Percentiles rank a stretch among this genome's conserved stretches.
These are phyloP conservation scores for Stigmatopora nigra DNA, from an alignment of 2,113 vertebrate species.

Conservation along the genomic window DNA sequence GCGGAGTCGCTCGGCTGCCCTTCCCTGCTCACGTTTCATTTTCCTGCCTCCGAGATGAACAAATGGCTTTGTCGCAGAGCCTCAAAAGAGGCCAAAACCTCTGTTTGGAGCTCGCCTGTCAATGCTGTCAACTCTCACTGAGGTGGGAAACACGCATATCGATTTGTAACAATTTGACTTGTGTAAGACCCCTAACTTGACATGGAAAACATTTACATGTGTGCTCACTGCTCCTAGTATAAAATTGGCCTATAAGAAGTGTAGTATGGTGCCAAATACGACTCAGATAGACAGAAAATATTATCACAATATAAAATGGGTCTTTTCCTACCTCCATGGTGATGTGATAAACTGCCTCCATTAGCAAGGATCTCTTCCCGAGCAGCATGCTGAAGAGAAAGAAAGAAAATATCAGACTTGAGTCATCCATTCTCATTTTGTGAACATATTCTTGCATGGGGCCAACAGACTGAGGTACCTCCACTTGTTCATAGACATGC, in stretches of 20 bases:
- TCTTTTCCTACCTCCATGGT: slow-evolving; percentile 85
- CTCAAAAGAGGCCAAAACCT: slow-evolving; percentile 37
- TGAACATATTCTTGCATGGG: neutral
- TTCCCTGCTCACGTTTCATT: slow-evolving; percentile 61
- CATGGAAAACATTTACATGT: neutral
- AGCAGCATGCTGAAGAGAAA: slow-evolving; percentile 78
- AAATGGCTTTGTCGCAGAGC: slow-evolving; percentile 51
- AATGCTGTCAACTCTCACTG: neutral
- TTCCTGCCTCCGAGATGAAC: slow-evolving; percentile 57
- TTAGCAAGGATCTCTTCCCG: slow-evolving; percentile 98
- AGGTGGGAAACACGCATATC: neutral
- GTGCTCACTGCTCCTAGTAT: neutral
- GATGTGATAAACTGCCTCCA: slow-evolving; percentile 96
- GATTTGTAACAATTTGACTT: neutral
- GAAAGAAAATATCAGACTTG: slow-evolving; percentile 6
- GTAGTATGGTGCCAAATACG: neutral
- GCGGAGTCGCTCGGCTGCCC: slow-evolving; percentile 40
- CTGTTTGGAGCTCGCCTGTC: slow-evolving; percentile 22
- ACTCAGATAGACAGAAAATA: neutral
- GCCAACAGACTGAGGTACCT: slow-evolving; percentile 70
- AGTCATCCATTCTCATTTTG: neutral
- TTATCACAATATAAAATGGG: neutral
- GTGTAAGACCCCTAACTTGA: neutral
- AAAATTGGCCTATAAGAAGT: neutral
- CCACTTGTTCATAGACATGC: slow-evolving; percentile 89